Base-by-base conservation (phyloP, 2,113 vertebrate species). In the Poicephalus meyeri region DNA sequence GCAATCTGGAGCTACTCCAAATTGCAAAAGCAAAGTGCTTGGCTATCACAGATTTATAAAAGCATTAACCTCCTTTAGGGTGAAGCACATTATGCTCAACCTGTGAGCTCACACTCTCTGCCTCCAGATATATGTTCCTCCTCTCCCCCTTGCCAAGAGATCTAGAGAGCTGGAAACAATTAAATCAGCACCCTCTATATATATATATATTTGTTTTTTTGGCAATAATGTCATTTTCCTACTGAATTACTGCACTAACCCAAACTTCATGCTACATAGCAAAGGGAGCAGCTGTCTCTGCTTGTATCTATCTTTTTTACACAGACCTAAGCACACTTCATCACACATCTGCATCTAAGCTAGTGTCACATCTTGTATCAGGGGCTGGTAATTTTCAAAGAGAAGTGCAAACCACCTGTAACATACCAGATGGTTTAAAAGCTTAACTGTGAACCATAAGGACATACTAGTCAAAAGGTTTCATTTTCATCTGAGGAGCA, bases 311-410 rank as follows among this genome's bases (percentile, higher is more conserved):
- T 69, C 37, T 5, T 41, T 63, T 28, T 25, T 41, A 46, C 33
- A 31, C 1, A 0, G 1, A 26, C 52, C 42, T 35, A 42, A 39
- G 65, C 66, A 46, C 39, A 2, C 47, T 42, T 0, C 0, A 33
- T 17, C 52, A 35, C 24, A 19, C 39, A 29, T 26, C 44, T 5
- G 0, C 80, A 71, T 7, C 31, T 41, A 15, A 66, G 11, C 65
- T 16, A 58, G 2, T 2, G 41, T 41, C 60, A 42, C 61, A 10
- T 16, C 56, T 25, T 41, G 5, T 7, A 16, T 3, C 68, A 33
- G 49, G 16, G 83, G 23, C 29, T 35, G 31, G 5, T 24, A 18
- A 20, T 35, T 53, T 58, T 10, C n/a, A 65, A 28, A 44, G 29
- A 11, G 20, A 73, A 78, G 12, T 0, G 4, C 26, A 33, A 70